Evolutionary conservation across 2,113 vertebrate genomes (phyloP).

Genomic region (Dendropsophus ebraccatus): DNA sequence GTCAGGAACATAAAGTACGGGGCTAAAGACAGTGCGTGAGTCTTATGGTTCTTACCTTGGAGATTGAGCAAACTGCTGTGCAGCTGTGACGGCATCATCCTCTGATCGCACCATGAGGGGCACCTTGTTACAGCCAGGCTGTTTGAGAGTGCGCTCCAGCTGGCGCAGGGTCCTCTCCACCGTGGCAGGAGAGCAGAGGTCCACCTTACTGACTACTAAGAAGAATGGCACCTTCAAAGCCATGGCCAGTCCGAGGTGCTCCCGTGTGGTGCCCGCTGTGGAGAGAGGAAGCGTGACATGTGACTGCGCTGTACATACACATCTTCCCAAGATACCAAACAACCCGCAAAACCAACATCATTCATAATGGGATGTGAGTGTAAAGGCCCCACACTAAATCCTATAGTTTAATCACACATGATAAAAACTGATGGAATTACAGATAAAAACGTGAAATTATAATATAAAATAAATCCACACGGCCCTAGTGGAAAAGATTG

Average conservation of each 20-base stretch:
- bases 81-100: conserved; percentile 94
- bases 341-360: too few relatives aligned
- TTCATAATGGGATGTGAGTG: too few relatives aligned
- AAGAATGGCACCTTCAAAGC: conserved; percentile 98
- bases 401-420: too few relatives aligned
- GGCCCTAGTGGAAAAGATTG: too few relatives aligned
- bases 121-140: conserved; percentile 97
- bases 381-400: too few relatives aligned
- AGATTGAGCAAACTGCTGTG: conserved; percentile 94
- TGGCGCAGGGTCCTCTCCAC: conserved; percentile 95
- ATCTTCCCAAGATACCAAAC: too few relatives aligned
- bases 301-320: too few relatives aligned
- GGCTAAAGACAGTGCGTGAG: not conserved
- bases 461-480: too few relatives aligned
- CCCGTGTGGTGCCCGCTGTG: conserved; percentile 91
- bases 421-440: too few relatives aligned
- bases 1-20: not conserved
- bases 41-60: conserved; percentile 80
- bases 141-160: conserved; percentile 92
- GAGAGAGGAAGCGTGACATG: conserved; percentile 52
- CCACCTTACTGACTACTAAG: conserved; percentile 95
- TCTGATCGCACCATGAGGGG: conserved; percentile 85
- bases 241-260: conserved; percentile 95
- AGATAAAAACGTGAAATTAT: too few relatives aligned
- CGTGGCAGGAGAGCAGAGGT: conserved; percentile 88